phyloP scores from a whole-genome alignment of 2,113 vertebrate genomes.

The Heterotis niloticus region DNA sequence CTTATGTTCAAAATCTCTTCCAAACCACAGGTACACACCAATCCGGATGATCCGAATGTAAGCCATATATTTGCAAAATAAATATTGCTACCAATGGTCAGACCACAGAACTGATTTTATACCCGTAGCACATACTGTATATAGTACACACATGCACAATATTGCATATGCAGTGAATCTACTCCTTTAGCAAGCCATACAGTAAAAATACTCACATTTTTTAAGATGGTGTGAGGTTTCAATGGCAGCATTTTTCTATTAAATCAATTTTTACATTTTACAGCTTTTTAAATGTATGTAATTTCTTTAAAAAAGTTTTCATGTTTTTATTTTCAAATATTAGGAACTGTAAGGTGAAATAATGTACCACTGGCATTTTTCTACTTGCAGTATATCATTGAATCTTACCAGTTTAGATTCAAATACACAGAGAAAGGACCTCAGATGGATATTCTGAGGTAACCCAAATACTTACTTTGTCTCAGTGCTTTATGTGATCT shows the following conservation, averaged over 20 bases:
- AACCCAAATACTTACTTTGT: neutral
- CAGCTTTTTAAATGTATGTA: neutral
- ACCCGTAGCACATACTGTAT: no score
- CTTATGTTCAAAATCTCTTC: neutral
- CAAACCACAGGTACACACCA: conserved; percentile 60
- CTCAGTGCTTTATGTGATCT: neutral
- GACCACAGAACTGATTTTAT: no score
- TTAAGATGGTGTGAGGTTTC: neutral
- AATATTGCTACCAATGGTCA: no score
- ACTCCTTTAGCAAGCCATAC: no score
- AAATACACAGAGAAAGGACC: conserved; percentile 79
- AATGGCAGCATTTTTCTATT: neutral
- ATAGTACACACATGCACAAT: no score
- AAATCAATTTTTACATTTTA: neutral
- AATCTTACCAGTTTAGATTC: conserved; percentile 95
- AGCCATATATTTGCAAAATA: conserved; percentile 42
- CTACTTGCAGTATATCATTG: conserved; percentile 75
- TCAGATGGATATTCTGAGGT: conserved; percentile 67
- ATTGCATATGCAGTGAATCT: no score
- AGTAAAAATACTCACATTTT: neutral
- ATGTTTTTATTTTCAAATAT: neutral
- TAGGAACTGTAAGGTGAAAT: neutral
- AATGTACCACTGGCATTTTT: conserved; percentile 1
- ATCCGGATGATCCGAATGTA: conserved; percentile 64
- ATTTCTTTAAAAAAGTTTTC: neutral